Evolutionary conservation across 2,888 invertebrate genomes (phyloP), one percentile per base, ranked within the genome.

Genomic region (Melanophora roralis): DNA sequence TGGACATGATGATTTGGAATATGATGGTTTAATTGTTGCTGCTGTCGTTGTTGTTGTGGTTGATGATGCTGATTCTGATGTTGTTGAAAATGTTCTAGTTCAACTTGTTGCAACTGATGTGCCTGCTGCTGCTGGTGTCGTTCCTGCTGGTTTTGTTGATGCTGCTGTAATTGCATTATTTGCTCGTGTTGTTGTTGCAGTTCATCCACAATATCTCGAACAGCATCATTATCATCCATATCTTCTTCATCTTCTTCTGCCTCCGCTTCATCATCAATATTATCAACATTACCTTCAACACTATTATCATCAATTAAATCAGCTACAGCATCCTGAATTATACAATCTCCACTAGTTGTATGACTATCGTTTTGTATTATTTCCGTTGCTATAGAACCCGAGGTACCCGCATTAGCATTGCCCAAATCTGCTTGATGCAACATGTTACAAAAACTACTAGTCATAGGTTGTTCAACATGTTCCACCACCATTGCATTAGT

Each of bases 121-220:
- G 79, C 79, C 43, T 81, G 78, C 9, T 74, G 67, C 5, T 68
- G 73, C 21, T 78, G 75, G n/a, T n/a, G n/a, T n/a, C n/a, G n/a
- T n/a, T n/a, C n/a, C 1, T 72, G 68, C 11, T 78, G 79, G 40
- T 81, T 72, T 11, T 75, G 69, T n/a, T 74, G 78, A 6, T 72
- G 82, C 34, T 83, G 84, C 21, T 82, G 82, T 11, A 82, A 32
- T 57, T 81, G 82, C 43, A 85, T 80, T 38, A 85, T 83, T 45
- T 85, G 85, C 21, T 84, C 85, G 11, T 86, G 86, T 36, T 86
- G 86, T 43, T 86, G 87, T 69, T 87, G 88, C 60, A 86, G 75
- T 68, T 87, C 86, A 69, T 87, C 85, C 19, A 88, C 86, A 68
- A 88, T 87, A 72, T 88, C 86, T n/a, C 87, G 84, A 49, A 86